A percentile compares a stretch with the other conserved stretches of the same genome.
Conservation (phyloP, 2,888 invertebrate genomes). For the Napeogenes sylphis region DNA sequence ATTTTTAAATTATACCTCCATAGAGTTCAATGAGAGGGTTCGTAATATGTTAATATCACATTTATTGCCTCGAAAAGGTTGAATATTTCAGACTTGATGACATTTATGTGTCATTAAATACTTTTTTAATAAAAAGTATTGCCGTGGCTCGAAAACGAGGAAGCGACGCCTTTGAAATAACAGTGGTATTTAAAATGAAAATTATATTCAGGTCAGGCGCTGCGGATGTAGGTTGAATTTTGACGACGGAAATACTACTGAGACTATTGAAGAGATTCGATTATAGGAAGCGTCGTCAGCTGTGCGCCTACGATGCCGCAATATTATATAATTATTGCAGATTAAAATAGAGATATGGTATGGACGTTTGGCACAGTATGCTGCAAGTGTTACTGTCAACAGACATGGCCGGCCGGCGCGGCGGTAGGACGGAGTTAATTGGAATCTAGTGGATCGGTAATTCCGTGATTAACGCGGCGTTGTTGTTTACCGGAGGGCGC, state of each 20-base stretch:
- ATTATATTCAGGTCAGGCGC: conserved; percentile 55
- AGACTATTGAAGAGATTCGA: conserved; percentile 34
- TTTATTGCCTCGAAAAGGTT: too few species aligned
- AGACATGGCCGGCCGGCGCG: conserved; percentile 18
- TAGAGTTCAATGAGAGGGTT: too few species aligned
- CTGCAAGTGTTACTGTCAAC: not conserved
- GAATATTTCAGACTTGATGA: too few species aligned
- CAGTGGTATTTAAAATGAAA: conserved; percentile 44
- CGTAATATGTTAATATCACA: too few species aligned
- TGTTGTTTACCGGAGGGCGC: conserved; percentile 35
- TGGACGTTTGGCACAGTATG: not conserved
- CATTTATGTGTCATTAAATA: conserved; percentile 2
- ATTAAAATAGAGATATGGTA: conserved; percentile 18
- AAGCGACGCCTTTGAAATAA: conserved; percentile 25
- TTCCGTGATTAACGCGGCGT: conserved; percentile 44
- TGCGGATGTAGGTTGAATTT: conserved; percentile 38
- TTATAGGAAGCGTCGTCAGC: conserved; percentile 32
- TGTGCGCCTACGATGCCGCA: conserved; percentile 42
- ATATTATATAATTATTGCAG: conserved; percentile 60
- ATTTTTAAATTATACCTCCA: too few species aligned
- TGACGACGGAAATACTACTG: conserved; percentile 32
- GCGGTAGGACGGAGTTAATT: conserved; percentile 37
- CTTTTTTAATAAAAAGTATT: conserved; percentile 14
- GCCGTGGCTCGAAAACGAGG: conserved; percentile 10
- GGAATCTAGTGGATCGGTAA: conserved; percentile 44